These are phyloP conservation scores for Helicorthomorpha holstii DNA, from an alignment of 1,140 invertebrate genomes.

Conservation along the genomic window DNA sequence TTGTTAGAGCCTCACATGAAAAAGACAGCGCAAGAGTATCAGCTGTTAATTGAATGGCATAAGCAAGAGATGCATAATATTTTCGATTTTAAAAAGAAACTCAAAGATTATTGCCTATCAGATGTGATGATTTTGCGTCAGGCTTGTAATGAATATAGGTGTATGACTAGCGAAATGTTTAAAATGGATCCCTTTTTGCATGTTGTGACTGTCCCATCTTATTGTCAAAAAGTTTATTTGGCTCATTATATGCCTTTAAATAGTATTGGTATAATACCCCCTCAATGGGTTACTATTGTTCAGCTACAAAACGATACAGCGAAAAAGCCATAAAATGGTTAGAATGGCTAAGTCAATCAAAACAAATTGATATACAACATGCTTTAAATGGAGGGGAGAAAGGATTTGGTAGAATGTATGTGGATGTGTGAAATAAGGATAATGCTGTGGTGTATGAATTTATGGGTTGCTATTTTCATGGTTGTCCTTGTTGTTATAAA, in stretches of 20 bases:
- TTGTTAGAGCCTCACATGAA: neutral
- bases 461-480: conserved; percentile 15
- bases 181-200: conserved; percentile 6
- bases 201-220: conserved; percentile 6
- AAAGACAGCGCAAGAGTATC: conserved; percentile 1
- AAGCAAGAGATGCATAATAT: neutral
- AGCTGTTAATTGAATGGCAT: neutral
- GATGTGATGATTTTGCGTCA: conserved; percentile 7
- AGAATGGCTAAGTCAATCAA: conserved; percentile 2
- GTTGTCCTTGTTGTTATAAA: conserved; percentile 13
- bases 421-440: conserved; percentile 5
- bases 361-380: conserved; percentile 4
- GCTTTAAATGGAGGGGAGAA: neutral
- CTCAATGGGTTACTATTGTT: conserved; percentile 4
- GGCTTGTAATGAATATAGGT: conserved; percentile 5
- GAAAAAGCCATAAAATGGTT: conserved; percentile 4
- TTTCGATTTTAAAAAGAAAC: conserved; percentile 8
- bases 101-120: conserved; percentile 3
- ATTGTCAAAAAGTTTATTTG: conserved; percentile 5
- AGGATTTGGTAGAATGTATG: neutral
- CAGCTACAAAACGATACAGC: neutral
- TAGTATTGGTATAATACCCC: conserved; percentile 5
- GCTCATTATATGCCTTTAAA: neutral
- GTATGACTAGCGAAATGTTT: neutral
- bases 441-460: conserved; percentile 13